Conservation (phyloP, 92 coral and sea anemone species). For the Epizoanthus stellaris region DNA sequence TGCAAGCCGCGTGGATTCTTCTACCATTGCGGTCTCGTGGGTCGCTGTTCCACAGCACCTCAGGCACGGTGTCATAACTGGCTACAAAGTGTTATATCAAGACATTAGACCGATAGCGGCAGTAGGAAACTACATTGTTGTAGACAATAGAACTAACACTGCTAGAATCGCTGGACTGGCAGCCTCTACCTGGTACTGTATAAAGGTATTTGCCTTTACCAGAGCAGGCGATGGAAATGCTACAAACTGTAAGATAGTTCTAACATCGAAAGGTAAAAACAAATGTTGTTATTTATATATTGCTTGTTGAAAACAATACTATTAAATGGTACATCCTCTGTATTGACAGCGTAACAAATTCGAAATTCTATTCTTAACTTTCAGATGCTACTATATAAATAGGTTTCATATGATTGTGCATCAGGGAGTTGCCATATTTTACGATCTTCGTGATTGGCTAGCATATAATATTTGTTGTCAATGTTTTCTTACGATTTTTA, state of each 20-base stretch:
- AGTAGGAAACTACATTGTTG: background rate
- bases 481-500: no score
- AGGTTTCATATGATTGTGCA: no score
- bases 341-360: no score
- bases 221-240: conserved; percentile 5
- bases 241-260: background rate
- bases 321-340: no score
- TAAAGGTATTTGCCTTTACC: conserved; percentile 7
- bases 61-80: conserved; percentile 10
- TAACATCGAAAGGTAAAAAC: background rate
- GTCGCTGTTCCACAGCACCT: background rate
- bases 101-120: background rate
- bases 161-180: background rate
- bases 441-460: no score
- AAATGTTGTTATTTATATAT: no score
- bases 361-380: no score
- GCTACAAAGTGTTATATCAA: background rate
- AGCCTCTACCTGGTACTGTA: background rate
- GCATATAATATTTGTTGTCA: no score
- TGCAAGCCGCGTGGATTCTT: background rate
- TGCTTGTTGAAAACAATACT: no score
- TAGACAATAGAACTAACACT: background rate
- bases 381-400: no score
- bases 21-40: background rate
- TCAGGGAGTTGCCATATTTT: no score